Evolutionary conservation across 2,797 vertebrate species (phyloP).

Genomic region (Salarias fasciatus): DNA sequence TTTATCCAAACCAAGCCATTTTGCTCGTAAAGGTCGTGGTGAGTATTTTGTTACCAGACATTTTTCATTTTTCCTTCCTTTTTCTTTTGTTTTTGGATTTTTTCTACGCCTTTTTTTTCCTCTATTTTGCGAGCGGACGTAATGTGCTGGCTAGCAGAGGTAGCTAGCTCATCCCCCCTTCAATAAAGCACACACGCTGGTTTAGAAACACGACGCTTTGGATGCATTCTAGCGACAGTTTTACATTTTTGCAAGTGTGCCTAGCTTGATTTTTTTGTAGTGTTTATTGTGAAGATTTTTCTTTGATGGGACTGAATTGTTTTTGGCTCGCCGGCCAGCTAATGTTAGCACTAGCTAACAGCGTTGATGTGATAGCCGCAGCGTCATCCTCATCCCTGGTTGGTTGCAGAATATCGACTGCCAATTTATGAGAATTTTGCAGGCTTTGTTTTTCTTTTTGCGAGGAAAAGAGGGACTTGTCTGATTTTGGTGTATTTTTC

Average conservation of each 20-base stretch:
- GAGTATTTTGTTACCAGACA: constrained; percentile 84
- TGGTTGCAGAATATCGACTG: constrained; percentile 25
- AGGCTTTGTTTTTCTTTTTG: constrained; percentile 68
- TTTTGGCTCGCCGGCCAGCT: constrained; percentile 61
- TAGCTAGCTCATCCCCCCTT: constrained; percentile 57
- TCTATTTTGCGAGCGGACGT: constrained; percentile 68
- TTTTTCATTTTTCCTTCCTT: constrained; percentile 78
- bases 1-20: constrained; percentile 80
- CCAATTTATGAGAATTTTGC: constrained; percentile 29
- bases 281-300: constrained; percentile 58
- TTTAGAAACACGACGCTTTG: constrained; percentile 56
- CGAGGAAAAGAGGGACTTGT: constrained; percentile 47
- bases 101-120: constrained; percentile 74
- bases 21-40: constrained; percentile 84
- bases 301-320: constrained; percentile 59
- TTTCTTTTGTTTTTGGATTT: constrained; percentile 78
- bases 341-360: constrained; percentile 44
- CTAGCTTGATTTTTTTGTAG: constrained; percentile 67
- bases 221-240: constrained; percentile 55
- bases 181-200: constrained; percentile 25
- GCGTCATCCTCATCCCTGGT: constrained; percentile 25
- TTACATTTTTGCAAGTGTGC: constrained; percentile 48
- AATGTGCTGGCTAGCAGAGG: constrained; percentile 62
- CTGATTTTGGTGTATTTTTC: constrained; percentile 34
- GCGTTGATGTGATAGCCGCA: constrained; percentile 36